These are phyloP conservation scores for Megaceryle maxima DNA, from an alignment of 2,113 vertebrate species.

Conservation along the genomic window DNA sequence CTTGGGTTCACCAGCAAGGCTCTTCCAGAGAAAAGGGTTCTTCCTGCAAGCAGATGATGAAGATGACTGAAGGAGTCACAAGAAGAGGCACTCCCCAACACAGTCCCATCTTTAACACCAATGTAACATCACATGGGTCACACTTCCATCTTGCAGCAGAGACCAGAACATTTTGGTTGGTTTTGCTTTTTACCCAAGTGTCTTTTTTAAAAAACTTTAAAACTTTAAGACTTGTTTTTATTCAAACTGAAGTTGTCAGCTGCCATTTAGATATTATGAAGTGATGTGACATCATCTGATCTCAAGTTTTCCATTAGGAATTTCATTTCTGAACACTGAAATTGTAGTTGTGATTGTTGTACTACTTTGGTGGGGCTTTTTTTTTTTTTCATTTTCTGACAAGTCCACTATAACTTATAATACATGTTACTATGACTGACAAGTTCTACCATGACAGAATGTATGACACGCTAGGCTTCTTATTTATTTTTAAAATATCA, in stretches of 20 bases:
- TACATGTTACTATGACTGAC: neutral
- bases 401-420: neutral
- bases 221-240: neutral
- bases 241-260: neutral
- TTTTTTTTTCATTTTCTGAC: neutral
- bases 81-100: neutral
- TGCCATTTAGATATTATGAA: neutral
- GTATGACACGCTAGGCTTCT: neutral
- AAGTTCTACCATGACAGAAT: neutral
- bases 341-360: neutral
- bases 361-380: neutral
- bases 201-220: neutral
- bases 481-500: neutral
- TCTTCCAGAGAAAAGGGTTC: rapidly evolving
- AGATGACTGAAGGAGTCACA: rapidly evolving
- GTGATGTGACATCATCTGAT: neutral
- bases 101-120: neutral
- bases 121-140: neutral
- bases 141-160: neutral
- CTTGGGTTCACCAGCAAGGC: neutral
- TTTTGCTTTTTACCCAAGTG: neutral
- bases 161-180: neutral
- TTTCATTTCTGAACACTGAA: neutral
- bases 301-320: neutral
- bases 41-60: neutral